Conservation (phyloP, 2,797 vertebrate species). For the Hafferia zeledoni region DNA sequence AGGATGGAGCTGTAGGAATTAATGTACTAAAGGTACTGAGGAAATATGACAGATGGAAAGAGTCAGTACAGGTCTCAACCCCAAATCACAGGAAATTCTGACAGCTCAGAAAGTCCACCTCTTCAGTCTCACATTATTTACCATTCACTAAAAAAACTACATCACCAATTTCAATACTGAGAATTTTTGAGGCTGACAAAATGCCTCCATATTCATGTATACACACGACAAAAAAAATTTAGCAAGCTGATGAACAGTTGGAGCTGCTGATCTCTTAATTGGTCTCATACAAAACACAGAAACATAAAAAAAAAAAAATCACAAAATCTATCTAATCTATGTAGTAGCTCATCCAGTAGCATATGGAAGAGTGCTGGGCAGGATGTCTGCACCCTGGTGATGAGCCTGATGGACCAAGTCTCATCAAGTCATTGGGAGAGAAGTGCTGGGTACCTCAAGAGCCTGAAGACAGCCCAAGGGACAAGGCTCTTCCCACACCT, state of each 20-base stretch:
- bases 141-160: not conserved
- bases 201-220: not conserved
- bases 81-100: not conserved
- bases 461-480: not conserved
- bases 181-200: not conserved
- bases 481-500: not conserved
- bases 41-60: not conserved
- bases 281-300: not conserved
- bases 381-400: not conserved
- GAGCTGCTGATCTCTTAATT: not conserved
- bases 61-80: not conserved
- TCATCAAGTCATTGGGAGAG: not conserved
- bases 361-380: not conserved
- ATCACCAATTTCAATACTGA: not conserved
- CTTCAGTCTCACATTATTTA: not conserved
- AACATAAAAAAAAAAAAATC: too few species aligned
- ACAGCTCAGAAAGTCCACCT: not conserved
- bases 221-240: accelerated
- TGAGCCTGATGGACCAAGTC: not conserved
- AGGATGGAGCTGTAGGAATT: not conserved
- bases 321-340: too few species aligned
- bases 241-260: not conserved
- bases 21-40: not conserved
- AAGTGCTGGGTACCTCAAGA: not conserved
- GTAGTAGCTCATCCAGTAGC: not conserved